Percentiles rank a stretch among this genome's conserved stretches.
These are phyloP conservation scores for Corydoras maculifer DNA, from an alignment of 2,113 vertebrate genomes.

Conservation along the genomic window DNA sequence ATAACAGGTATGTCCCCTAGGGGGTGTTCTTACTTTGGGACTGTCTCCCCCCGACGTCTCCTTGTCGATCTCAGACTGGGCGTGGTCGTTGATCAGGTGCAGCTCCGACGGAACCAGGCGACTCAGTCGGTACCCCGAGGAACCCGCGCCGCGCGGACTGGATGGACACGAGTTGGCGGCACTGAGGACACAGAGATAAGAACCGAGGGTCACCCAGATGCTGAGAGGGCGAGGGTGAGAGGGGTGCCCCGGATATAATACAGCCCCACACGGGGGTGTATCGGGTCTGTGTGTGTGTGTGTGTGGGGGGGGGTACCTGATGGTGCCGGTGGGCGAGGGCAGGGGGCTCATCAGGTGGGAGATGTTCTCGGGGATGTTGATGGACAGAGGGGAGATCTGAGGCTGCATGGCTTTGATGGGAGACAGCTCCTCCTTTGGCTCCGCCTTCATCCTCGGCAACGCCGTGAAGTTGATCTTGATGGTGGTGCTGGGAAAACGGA, in stretches of 20 bases:
- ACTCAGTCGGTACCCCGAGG: slow-evolving; percentile 87
- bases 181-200: slow-evolving; percentile 53
- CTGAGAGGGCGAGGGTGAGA: too few relatives aligned
- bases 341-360: slow-evolving; percentile 93
- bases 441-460: slow-evolving; percentile 79
- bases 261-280: too few relatives aligned
- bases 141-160: slow-evolving; percentile 89
- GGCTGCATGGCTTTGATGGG: slow-evolving; percentile 88
- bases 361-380: slow-evolving; percentile 98
- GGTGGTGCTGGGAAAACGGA: slow-evolving; percentile 97
- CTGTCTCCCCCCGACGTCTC: slow-evolving; percentile 91
- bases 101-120: slow-evolving; percentile 85
- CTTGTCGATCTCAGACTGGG: slow-evolving; percentile 92
- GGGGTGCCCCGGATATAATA: too few relatives aligned
- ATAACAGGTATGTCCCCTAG: too few relatives aligned
- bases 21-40: slow-evolving; percentile 74
- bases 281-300: not conserved
- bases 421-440: slow-evolving; percentile 81
- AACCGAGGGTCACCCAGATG: not conserved
- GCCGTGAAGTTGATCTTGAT: slow-evolving; percentile 98
- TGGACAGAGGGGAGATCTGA: slow-evolving; percentile 91
- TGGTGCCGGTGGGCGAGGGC: slow-evolving; percentile 93
- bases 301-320: slow-evolving; percentile 72
- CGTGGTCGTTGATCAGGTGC: slow-evolving; percentile 83
- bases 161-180: slow-evolving; percentile 97